phyloP scores from a whole-genome alignment of 2,888 invertebrate species.

The Spisula solida region DNA sequence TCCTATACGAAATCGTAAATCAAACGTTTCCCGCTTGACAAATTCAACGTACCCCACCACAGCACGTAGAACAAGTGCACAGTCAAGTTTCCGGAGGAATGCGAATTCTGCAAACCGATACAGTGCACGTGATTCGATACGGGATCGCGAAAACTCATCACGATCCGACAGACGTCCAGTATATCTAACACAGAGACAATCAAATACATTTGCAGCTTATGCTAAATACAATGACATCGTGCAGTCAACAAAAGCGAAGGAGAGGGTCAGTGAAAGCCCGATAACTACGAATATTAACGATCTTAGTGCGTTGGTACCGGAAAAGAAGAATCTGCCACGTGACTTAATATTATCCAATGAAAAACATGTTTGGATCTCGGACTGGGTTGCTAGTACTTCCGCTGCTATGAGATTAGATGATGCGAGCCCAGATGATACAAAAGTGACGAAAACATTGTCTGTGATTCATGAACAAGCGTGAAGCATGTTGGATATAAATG shows the following conservation, averaged over 20 bases:
- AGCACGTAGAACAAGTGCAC: constrained; percentile 39
- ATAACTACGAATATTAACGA: constrained; percentile 62
- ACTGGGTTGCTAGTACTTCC: constrained; percentile 70
- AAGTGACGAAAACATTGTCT: constrained; percentile 56
- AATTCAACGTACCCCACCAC: constrained; percentile 44
- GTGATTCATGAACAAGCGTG: constrained; percentile 61
- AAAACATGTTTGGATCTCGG: constrained; percentile 67
- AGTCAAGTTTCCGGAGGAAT: constrained; percentile 39
- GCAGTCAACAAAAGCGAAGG: constrained; percentile 63
- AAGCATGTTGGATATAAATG: background rate
- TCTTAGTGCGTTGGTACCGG: constrained; percentile 63
- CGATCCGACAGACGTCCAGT: constrained; percentile 31
- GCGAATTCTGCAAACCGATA: constrained; percentile 50
- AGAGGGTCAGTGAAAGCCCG: constrained; percentile 55
- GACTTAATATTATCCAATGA: constrained; percentile 61
- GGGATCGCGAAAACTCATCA: constrained; percentile 44
- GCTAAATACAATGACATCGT: constrained; percentile 70
- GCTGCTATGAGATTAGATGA: constrained; percentile 60
- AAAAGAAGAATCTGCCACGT: constrained; percentile 41
- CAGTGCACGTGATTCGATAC: constrained; percentile 36
- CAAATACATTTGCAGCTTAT: constrained; percentile 65
- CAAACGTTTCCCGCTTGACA: constrained; percentile 51
- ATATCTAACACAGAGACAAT: constrained; percentile 53
- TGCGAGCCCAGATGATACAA: constrained; percentile 30
- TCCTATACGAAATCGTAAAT: constrained; percentile 30